Conservation (phyloP, 2,797 vertebrate species). For the Tangara arthus region DNA sequence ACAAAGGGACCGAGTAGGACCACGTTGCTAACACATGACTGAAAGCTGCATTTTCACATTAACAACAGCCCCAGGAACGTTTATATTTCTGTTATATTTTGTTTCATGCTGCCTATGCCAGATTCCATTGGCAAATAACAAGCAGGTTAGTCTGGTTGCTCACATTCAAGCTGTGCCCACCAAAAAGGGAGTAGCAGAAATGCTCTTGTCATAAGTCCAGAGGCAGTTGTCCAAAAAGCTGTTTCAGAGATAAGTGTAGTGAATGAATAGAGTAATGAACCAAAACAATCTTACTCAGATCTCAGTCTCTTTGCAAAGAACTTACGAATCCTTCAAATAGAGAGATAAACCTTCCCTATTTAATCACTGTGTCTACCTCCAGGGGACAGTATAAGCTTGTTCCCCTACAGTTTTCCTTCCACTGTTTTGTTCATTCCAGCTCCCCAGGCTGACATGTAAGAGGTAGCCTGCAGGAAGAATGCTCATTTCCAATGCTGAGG, state of each 20-base stretch:
- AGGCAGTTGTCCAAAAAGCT: not conserved
- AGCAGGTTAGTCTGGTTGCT: not conserved
- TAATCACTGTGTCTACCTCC: slow-evolving; percentile 11
- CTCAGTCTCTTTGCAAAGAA: not conserved
- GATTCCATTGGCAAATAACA: not conserved
- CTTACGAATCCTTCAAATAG: not conserved
- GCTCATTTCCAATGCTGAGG: not conserved
- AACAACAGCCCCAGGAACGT: not conserved
- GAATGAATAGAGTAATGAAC: not conserved
- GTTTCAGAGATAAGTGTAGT: not conserved
- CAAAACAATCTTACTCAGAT: not conserved
- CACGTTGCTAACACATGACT: accelerated
- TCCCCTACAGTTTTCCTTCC: not conserved
- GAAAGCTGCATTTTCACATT: not conserved
- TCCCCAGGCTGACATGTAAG: not conserved
- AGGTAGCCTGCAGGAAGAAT: not conserved
- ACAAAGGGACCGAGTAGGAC: not conserved
- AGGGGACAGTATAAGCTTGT: slow-evolving; percentile 46
- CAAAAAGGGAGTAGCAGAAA: not conserved
- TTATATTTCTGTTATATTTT: not conserved
- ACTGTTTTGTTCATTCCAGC: not conserved
- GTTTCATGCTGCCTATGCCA: not conserved
- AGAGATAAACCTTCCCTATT: not conserved
- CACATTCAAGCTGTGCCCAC: not conserved
- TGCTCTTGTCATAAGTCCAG: not conserved